Evolutionary conservation across 2,113 vertebrate species (phyloP).

Genomic region (Urocitellus parryii): DNA sequence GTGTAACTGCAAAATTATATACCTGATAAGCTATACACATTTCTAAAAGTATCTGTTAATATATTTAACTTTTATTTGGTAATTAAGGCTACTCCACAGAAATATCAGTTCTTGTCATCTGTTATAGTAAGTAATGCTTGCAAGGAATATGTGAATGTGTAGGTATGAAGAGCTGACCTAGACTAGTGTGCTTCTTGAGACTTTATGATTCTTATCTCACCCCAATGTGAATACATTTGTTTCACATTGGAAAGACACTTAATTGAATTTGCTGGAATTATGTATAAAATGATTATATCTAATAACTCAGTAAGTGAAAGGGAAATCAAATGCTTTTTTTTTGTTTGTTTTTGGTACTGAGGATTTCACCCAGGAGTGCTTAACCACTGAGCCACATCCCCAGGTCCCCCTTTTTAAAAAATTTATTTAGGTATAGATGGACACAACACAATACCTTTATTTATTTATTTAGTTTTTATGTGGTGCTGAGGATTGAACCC

Average conservation of each 20-base stretch:
- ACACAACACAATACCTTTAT: too few relatives aligned
- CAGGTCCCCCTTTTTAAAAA: too few relatives aligned
- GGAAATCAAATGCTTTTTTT: neutral
- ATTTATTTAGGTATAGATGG: too few relatives aligned
- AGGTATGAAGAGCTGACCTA: neutral
- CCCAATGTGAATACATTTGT: neutral
- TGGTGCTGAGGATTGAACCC: too few relatives aligned
- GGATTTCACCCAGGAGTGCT: too few relatives aligned
- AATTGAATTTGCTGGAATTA: constrained; percentile 42
- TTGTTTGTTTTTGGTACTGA: too few relatives aligned
- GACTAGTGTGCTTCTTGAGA: neutral
- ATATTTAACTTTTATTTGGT: neutral
- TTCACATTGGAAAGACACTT: constrained; percentile 10
- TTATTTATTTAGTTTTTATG: too few relatives aligned
- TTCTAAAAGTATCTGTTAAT: neutral
- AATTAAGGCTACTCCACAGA: neutral
- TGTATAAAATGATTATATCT: neutral
- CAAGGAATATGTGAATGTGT: neutral
- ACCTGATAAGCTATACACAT: neutral
- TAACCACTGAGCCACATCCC: too few relatives aligned
- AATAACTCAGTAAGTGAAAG: constrained; percentile 10
- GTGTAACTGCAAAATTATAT: neutral
- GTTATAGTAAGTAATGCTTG: constrained; percentile 4
- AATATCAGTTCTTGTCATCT: neutral
- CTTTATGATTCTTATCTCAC: neutral